Base-by-base conservation (phyloP, 2,888 invertebrate genomes). In the Drosophila nigricruria region DNA sequence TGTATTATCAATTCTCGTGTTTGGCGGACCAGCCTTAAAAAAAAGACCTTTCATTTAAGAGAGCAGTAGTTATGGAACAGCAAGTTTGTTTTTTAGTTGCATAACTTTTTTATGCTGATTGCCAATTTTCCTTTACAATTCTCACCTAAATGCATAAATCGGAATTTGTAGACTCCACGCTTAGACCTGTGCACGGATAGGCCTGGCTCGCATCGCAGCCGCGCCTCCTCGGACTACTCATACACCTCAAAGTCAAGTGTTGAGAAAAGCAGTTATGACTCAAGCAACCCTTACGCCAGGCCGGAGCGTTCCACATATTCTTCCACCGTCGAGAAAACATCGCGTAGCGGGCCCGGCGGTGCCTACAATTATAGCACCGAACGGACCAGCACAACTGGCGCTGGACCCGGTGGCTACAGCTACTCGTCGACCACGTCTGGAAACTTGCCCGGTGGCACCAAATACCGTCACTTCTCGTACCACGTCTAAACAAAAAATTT, bases 391-490 rank as follows among this genome's bases (percentile, higher is more conserved):
- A 95, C 95, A 92, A 94, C 95, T 92, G 95, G 96, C 91, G 94
- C 94, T 73, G 96, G 96, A 77, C 97, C 97, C 82, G 95, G 97
- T 88, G 96, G 97, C 89, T 97, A 97, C 94, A 96, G 96, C 92
- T 97, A 97, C 94, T 96, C 96, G 85, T 96, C 96, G 76, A 95
- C 95, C 89, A 93, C 95, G 82, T 95, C 96, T 93, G 97, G 97
- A 92, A 95, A 96, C 92, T 94, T 97, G 92, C 97, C 97, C 80
- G 95, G 96, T 91, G 97, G 97, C 93, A 96, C 96, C 91, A 94
- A 93, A 90, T 97, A 97, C 94, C 96, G 97, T 91, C 96, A 97
- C 93, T 97, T 95, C 94, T 96, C 97, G 89, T 97, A 97, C 94
- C 96, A 96, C 93, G 96, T 97, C 92, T 97, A 96, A 95, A 92